phyloP scores from a whole-genome alignment of 2,113 vertebrate species.

The Casuarius casuarius region DNA sequence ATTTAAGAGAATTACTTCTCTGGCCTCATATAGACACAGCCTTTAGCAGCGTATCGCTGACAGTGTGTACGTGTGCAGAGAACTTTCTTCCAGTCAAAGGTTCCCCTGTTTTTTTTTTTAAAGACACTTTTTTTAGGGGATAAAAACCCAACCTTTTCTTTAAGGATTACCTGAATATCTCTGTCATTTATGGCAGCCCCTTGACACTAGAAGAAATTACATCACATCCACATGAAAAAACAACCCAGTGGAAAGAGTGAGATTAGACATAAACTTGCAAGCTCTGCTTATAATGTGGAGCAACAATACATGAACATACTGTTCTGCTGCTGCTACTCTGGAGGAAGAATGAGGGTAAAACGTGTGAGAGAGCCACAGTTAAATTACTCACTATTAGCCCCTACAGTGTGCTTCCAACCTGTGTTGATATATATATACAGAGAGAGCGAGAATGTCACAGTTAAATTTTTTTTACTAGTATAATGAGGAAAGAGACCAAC shows the following conservation, averaged over 20 bases:
- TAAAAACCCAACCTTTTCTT: constrained; percentile 1
- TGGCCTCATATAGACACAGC: background rate
- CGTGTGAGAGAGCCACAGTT: constrained; percentile 63
- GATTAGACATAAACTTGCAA: constrained; percentile 72
- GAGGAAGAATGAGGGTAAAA: constrained; percentile 71
- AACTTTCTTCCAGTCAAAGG: background rate
- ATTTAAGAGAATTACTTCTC: background rate
- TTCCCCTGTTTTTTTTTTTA: background rate
- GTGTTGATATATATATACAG: constrained; percentile 48
- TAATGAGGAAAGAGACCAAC: constrained; percentile 80
- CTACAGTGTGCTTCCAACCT: constrained; percentile 75
- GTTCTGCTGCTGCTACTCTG: constrained; percentile 61
- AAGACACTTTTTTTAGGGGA: background rate
- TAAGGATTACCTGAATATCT: constrained; percentile 42
- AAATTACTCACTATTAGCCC: constrained; percentile 80
- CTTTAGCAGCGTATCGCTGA: background rate
- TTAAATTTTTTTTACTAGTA: constrained; percentile 81
- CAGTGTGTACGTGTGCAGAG: accelerated
- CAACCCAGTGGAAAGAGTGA: constrained; percentile 53
- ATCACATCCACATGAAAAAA: constrained; percentile 65
- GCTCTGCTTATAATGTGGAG: constrained; percentile 60
- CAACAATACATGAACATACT: constrained; percentile 36
- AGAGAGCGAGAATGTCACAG: constrained; percentile 72
- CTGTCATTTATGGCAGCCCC: constrained; percentile 64
- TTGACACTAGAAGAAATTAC: constrained; percentile 68